Base-by-base conservation (phyloP, 2,113 vertebrate genomes). In the Cairina moschata region DNA sequence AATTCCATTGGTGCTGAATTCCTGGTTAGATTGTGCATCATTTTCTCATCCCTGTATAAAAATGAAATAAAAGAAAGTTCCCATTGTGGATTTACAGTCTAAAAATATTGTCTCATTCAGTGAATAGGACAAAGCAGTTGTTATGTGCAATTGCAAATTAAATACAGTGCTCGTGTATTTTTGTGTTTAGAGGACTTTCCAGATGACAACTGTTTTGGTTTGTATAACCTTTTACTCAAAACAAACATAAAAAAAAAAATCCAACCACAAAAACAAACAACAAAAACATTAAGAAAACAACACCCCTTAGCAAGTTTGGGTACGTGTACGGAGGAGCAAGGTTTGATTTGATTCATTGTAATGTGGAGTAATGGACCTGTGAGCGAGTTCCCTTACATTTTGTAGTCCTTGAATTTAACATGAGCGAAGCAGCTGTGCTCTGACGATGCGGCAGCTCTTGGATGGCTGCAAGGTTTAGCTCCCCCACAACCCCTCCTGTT, bases 401-500 rank as follows among this genome's bases (percentile, higher is more conserved):
- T 55, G 54, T 72, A 92, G 22, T 26, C 15, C 26, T 94, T 68
- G 13, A 73, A 23, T 73, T 83, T 68, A 69, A 16, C 11, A 17
- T n/a, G 29, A 69, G 20, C 8, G 46, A 68, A 40, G 26, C 36
- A 40, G 36, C 36, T 40, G 6, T 81, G 5, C 79, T 94, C 32
- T 28, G 8, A 56, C 21, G 59, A 21, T 71, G 26, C 26, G 54
- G 29, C 56, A 22, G 13, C 55, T 73, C 21, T 71, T 86, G 32
- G 20, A 29, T 55, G 22, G 8, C 38, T 86, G 63, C 9, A 85
- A 40, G 40, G 40, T 78, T 82, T 74, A 34, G 5, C 29, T 44
- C 63, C 18, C 12, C 8, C 12, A 13, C 14, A 12, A 7, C 0
- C 0, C 17, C 3, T 82, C 3, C 11, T 4, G 8, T 54, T 82